phyloP scores from a whole-genome alignment of 1,140 invertebrate species.

The Drosophila dunni region DNA sequence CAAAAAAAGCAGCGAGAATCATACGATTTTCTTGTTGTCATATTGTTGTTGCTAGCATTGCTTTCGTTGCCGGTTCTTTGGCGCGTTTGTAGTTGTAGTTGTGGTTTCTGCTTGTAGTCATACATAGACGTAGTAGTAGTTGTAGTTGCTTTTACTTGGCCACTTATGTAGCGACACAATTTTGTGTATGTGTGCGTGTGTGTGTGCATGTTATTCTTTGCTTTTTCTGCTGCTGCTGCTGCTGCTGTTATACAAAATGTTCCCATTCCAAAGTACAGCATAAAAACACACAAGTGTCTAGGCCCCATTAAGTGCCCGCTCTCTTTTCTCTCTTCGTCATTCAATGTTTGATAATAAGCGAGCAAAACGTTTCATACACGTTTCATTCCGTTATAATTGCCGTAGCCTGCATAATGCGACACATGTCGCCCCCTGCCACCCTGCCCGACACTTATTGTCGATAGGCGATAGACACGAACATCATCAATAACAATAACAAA shows the following conservation, averaged over 20 bases:
- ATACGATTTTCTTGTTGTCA: slow-evolving; percentile 73
- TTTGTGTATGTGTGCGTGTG: slow-evolving; percentile 2
- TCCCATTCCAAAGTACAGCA: slow-evolving; percentile 25
- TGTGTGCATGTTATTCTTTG: neutral
- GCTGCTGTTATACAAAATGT: slow-evolving; percentile 9
- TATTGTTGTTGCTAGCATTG: slow-evolving; percentile 50
- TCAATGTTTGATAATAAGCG: neutral
- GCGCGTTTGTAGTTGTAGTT: slow-evolving; percentile 41
- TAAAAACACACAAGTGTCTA: neutral
- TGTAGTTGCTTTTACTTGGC: slow-evolving; percentile 35
- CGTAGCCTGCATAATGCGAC: slow-evolving; percentile 9
- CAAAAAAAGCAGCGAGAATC: slow-evolving; percentile 62
- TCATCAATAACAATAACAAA: neutral
- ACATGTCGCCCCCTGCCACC: neutral
- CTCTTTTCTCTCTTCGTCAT: neutral
- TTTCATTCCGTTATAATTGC: slow-evolving; percentile 10
- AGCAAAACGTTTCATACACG: slow-evolving; percentile 16
- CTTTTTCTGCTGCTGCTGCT: slow-evolving; percentile 2
- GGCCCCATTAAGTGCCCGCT: neutral
- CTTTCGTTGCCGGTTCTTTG: slow-evolving; percentile 53
- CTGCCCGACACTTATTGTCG: neutral
- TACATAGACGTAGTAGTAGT: slow-evolving; percentile 24
- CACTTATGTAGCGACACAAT: neutral
- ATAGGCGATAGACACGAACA: slow-evolving; percentile 1
- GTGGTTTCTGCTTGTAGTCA: slow-evolving; percentile 19